Conservation (phyloP, 2,797 vertebrate genomes). For the Melanogrammus aeglefinus region DNA sequence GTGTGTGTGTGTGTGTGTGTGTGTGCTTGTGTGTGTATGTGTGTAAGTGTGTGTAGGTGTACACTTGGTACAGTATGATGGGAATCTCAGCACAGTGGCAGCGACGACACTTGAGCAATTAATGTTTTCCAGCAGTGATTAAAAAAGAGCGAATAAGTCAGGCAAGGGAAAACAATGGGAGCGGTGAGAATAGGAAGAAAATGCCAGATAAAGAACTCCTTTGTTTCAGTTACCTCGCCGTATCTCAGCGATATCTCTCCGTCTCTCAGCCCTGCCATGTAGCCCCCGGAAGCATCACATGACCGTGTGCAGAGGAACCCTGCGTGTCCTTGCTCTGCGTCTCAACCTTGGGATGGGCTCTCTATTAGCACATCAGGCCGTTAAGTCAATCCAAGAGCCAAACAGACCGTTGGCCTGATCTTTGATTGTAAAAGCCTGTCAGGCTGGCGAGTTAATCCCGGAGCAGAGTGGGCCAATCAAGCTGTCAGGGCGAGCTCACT, state of each 20-base stretch:
- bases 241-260: neutral
- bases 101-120: constrained; percentile 46
- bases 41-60: neutral
- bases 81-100: neutral
- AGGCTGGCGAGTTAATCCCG: constrained; percentile 66
- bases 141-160: constrained; percentile 31
- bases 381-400: constrained; percentile 70
- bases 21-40: neutral
- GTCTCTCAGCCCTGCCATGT: neutral
- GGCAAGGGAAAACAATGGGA: neutral
- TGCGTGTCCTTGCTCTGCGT: constrained; percentile 49
- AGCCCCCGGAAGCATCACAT: constrained; percentile 21
- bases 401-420: constrained; percentile 62
- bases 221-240: neutral
- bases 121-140: constrained; percentile 49
- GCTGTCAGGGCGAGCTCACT: constrained; percentile 52
- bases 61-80: neutral
- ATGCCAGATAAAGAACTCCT: neutral
- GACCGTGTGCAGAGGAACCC: constrained; percentile 34
- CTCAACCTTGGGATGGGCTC: constrained; percentile 67
- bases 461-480: constrained; percentile 62
- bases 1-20: no score
- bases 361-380: constrained; percentile 67
- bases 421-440: constrained; percentile 68
- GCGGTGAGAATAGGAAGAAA: neutral